These are phyloP conservation scores for Drosophila athabasca DNA, from an alignment of 1,140 invertebrate species.

Conservation along the genomic window DNA sequence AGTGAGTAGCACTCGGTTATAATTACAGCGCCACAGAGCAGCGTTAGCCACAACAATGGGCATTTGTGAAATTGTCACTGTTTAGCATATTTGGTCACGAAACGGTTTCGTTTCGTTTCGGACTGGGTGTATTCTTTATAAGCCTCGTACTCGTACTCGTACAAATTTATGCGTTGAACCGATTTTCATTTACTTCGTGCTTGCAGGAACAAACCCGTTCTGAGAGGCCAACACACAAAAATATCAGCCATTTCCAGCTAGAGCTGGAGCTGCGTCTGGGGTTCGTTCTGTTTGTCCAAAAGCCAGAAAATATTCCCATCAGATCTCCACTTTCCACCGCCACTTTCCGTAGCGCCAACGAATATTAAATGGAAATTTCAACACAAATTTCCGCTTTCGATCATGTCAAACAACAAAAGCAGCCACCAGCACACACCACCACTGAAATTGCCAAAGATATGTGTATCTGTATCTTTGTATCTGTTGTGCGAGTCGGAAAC, in stretches of 20 bases:
- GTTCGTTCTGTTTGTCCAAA: not conserved
- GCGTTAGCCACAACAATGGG: constrained; percentile 56
- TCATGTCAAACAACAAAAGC: constrained; percentile 41
- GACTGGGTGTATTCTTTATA: constrained; percentile 64
- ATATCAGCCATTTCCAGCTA: too few relatives aligned
- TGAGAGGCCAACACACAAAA: not conserved
- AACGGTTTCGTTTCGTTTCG: constrained; percentile 53
- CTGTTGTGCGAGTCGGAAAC: constrained; percentile 40
- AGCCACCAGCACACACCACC: constrained; percentile 5
- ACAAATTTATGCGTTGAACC: constrained; percentile 75
- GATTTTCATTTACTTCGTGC: constrained; percentile 37
- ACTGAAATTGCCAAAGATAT: constrained; percentile 14
- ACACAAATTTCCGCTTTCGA: constrained; percentile 66
- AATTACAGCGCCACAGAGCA: constrained; percentile 61
- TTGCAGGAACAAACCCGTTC: constrained; percentile 36
- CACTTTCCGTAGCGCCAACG: not conserved
- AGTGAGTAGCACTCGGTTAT: constrained; percentile 28
- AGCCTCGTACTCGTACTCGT: constrained; percentile 33
- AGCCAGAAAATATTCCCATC: not conserved
- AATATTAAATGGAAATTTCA: constrained; percentile 71
- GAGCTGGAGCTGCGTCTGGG: not conserved
- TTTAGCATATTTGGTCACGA: constrained; percentile 82
- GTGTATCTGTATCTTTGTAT: not conserved
- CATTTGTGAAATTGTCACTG: constrained; percentile 81
- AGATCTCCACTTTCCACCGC: not conserved